A percentile compares a stretch with the other conserved stretches of the same genome.
Conservation (phyloP, 2,888 invertebrate species). For the Alcis repandata region DNA sequence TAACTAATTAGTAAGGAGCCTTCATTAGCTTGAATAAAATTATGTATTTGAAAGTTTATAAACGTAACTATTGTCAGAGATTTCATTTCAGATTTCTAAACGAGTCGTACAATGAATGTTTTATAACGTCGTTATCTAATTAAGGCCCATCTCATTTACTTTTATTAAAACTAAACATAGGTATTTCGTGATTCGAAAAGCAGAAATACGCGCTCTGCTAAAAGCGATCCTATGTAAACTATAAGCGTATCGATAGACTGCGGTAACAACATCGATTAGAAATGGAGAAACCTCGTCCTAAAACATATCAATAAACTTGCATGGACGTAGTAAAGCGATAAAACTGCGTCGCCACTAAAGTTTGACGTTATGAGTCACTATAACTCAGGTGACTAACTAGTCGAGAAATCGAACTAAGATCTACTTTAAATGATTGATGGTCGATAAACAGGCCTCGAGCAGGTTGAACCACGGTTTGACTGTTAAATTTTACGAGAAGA, state of each 20-base stretch:
- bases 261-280: no score
- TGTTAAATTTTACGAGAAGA: constrained; percentile 26
- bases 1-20: background rate
- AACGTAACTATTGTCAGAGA: background rate
- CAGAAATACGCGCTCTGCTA: no score
- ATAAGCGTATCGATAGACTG: no score
- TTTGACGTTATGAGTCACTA: constrained; percentile 26
- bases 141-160: no score
- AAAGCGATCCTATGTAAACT: no score
- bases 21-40: background rate
- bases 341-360: constrained; percentile 20
- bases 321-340: constrained; percentile 18
- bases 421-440: constrained; percentile 27
- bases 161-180: no score
- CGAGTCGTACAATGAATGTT: no score
- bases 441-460: constrained; percentile 12
- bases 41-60: background rate
- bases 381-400: constrained; percentile 26
- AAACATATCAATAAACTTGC: constrained; percentile 14
- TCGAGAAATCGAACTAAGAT: constrained; percentile 32
- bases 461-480: constrained; percentile 13
- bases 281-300: no score
- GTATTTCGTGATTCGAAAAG: no score
- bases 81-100: background rate
- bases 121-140: background rate